Conservation (phyloP, 2,797 vertebrate species). For the Halcyon badia region DNA sequence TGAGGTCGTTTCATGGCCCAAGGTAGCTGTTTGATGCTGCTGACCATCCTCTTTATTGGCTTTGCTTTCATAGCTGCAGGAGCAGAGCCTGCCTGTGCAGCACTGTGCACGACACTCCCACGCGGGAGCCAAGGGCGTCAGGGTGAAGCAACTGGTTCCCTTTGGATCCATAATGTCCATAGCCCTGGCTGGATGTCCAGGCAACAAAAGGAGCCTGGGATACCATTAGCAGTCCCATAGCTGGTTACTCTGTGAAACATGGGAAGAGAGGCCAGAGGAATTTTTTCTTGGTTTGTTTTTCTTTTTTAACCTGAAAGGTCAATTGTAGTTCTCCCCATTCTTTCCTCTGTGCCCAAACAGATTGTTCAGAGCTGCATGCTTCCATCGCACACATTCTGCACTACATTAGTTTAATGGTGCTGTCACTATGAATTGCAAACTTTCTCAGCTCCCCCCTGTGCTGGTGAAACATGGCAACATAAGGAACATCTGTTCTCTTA, state of each 20-base stretch:
- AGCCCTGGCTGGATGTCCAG: background rate
- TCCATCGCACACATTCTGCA: conserved; percentile 30
- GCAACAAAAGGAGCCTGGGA: background rate
- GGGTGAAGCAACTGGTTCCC: background rate
- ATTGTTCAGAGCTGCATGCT: conserved; percentile 19
- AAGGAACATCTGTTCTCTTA: conserved; percentile 74
- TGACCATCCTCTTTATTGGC: background rate
- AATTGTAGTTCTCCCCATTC: background rate
- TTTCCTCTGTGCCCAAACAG: background rate
- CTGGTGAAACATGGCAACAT: conserved; percentile 72
- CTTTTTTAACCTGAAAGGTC: conserved; percentile 13
- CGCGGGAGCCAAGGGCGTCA: accelerated
- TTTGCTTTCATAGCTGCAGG: background rate
- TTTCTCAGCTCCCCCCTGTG: conserved; percentile 72
- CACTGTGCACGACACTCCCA: accelerated
- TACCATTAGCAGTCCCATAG: background rate
- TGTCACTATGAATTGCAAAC: conserved; percentile 60
- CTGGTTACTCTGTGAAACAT: background rate
- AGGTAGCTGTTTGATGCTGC: background rate
- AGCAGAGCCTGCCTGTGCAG: background rate
- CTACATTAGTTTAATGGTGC: conserved; percentile 62
- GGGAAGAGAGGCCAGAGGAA: background rate
- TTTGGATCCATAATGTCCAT: background rate
- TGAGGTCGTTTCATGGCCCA: accelerated
- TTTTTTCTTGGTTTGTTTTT: background rate